phyloP scores from a whole-genome alignment of 2,888 invertebrate genomes.

The Corbicula japonica region DNA sequence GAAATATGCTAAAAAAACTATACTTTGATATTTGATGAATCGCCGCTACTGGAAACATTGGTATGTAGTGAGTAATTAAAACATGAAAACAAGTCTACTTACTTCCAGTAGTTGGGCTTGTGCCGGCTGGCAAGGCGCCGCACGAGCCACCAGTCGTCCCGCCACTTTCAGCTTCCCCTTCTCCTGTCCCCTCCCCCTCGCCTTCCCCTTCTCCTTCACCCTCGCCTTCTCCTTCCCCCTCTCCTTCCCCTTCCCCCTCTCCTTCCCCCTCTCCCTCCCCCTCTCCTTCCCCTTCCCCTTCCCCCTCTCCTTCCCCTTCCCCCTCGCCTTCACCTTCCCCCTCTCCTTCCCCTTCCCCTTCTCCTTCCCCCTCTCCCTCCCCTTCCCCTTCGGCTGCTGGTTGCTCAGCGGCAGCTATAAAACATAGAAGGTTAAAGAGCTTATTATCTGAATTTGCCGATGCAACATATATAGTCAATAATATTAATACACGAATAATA shows the following conservation, averaged over 20 bases:
- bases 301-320: constrained; percentile 10
- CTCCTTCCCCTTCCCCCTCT: constrained; percentile 10
- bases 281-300: constrained; percentile 14
- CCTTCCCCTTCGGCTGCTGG: constrained; percentile 23
- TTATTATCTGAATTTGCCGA: no score
- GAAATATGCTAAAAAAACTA: no score
- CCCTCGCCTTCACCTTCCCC: constrained; percentile 25
- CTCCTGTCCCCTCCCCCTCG: constrained; percentile 21
- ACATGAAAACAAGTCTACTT: background rate
- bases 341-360: constrained; percentile 16
- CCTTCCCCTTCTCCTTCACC: constrained; percentile 24
- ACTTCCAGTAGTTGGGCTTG: constrained; percentile 56
- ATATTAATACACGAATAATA: no score
- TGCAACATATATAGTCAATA: no score
- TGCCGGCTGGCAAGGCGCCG: constrained; percentile 42
- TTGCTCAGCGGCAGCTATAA: background rate
- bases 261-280: constrained; percentile 18
- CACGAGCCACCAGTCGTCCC: no score
- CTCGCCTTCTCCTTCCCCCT: constrained; percentile 13
- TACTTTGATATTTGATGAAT: no score
- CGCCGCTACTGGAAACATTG: no score
- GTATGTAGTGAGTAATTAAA: no score
- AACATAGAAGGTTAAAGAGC: no score
- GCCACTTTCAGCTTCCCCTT: constrained; percentile 19
- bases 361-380: constrained; percentile 25